Percentiles rank a stretch among this genome's conserved stretches.
phyloP scores from a whole-genome alignment of 2,888 invertebrate genomes.

The Apotomis turbidana region DNA sequence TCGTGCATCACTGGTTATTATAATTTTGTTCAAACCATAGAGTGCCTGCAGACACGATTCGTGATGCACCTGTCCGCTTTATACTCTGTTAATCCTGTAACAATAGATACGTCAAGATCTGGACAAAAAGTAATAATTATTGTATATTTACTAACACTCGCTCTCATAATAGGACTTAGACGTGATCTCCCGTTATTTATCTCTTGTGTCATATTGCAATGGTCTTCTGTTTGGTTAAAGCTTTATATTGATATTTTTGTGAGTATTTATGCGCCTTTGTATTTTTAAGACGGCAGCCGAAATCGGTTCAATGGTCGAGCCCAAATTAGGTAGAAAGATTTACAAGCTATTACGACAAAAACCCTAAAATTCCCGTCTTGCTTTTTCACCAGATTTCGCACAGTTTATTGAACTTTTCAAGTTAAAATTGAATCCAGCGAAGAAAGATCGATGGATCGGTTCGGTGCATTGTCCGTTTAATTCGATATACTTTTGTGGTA shows the following conservation, averaged over 20 bases:
- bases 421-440: conserved; percentile 3
- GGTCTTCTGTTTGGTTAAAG: conserved; percentile 7
- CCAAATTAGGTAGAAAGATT: conserved; percentile 18
- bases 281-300: conserved; percentile 27
- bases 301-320: conserved; percentile 23
- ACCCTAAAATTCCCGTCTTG: conserved; percentile 11
- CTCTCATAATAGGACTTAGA: conserved; percentile 32
- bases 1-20: not conserved
- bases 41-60: conserved; percentile 33
- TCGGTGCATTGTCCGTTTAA: conserved; percentile 30
- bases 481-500: conserved; percentile 22
- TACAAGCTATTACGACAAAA: conserved; percentile 15
- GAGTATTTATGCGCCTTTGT: conserved; percentile 30
- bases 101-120: conserved; percentile 39
- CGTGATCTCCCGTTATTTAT: conserved; percentile 33
- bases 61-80: conserved; percentile 38
- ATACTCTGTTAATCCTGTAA: conserved; percentile 37
- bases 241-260: conserved; percentile 34
- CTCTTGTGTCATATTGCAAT: conserved; percentile 22
- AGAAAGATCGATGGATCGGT: conserved; percentile 18
- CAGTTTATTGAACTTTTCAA: conserved; percentile 24
- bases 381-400: conserved; percentile 1
- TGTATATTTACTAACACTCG: conserved; percentile 21
- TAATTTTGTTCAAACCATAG: conserved; percentile 28
- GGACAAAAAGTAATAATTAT: conserved; percentile 33